Evolutionary conservation across 2,113 vertebrate species (phyloP).

Genomic region (Harpagus bidentatus): DNA sequence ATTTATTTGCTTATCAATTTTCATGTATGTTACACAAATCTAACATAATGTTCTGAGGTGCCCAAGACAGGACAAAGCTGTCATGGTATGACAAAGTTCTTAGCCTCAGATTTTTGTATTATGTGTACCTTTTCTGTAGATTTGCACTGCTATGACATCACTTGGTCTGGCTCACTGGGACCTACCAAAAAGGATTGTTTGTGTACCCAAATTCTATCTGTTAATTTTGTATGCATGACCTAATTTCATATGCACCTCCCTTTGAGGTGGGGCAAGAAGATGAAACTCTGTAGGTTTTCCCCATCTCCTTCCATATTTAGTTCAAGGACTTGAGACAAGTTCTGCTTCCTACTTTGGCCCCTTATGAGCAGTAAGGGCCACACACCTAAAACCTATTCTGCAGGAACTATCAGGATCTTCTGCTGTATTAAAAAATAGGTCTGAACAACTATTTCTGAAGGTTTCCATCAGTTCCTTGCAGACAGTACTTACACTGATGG

Average conservation of each 20-base stretch:
- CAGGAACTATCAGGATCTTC: neutral
- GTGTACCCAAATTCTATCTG: neutral
- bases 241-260: neutral
- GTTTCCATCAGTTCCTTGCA: neutral
- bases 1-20: neutral
- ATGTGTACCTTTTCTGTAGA: neutral
- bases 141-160: neutral
- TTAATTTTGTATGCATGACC: neutral
- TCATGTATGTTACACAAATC: neutral
- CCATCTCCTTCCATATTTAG: neutral
- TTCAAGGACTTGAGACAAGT: neutral
- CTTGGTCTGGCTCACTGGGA: neutral
- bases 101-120: neutral
- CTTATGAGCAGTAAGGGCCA: neutral
- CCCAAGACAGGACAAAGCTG: neutral
- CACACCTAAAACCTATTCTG: neutral
- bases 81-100: neutral
- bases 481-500: neutral
- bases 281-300: neutral
- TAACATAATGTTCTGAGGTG: neutral
- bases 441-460: neutral
- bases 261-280: neutral
- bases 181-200: neutral
- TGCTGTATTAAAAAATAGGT: neutral
- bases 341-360: neutral